Base-by-base conservation (phyloP, 2,888 invertebrate genomes). In the Aspidapion aeneum region DNA sequence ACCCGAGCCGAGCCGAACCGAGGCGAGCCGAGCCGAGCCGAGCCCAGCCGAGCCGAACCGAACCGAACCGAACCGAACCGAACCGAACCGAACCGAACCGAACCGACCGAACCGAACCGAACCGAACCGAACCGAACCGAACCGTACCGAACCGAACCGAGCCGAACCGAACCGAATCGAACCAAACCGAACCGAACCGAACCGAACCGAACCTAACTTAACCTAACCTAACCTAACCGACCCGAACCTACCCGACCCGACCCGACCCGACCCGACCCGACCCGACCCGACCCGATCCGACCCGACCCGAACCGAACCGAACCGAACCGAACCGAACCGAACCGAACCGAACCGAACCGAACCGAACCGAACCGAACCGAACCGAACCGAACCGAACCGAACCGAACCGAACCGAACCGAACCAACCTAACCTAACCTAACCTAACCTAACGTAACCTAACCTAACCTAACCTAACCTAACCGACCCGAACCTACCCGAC, bases 1-100 rank as follows among this genome's bases (percentile, higher is more conserved):
- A 57, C 49, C 62, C 62, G 57, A 57, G 57, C 66, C 66, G 62
- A 64, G 64, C 65, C 67, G 61, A 65, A 66, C 64, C 66, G 56
- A 61, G 64, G 66, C 64, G 57, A 66, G 58, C 60, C 63, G 61
- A 60, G 63, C 67, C 61, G 54, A 64, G 61, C 63, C 63, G 60
- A 60, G 64, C 19, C 61, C 61, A 52, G 58, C 57, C 62, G 54
- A 55, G 56, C 59, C 57, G 21, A 59, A 21, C 57, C 17, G 17
- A 59, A 59, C 58, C 58, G 12, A 67, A 58, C 50, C 61, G 61
- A 60, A 66, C 65, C 66, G 60, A 66, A 59, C 64, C 66, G 57
- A 58, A 66, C 64, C 66, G 60, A 50, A 57, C 64, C 63, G 58
- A 63, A 63, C 64, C 58, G 55, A 62, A 56, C 50, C 60, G 50